Evolutionary conservation across 2,797 vertebrate species (phyloP).

Genomic region (Propithecus perrieri): DNA sequence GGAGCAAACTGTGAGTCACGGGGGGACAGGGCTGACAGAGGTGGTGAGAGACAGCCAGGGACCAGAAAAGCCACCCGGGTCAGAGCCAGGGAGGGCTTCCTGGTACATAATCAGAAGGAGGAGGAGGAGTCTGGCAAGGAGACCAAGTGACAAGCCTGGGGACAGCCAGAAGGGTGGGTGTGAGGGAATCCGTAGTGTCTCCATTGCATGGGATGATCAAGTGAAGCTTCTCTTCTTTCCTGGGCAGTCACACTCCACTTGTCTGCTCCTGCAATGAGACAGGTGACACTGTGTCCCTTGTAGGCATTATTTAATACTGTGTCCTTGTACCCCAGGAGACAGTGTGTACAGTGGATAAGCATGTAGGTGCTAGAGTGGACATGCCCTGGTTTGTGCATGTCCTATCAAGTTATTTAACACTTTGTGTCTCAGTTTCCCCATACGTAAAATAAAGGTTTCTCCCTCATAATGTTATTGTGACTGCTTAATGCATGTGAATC

Average conservation of each 20-base stretch:
- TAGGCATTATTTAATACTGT: neutral
- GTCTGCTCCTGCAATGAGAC: neutral
- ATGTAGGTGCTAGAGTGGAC: neutral
- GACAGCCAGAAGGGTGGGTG: neutral
- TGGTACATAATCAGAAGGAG: neutral
- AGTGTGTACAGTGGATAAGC: too few species aligned
- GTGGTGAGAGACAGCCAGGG: neutral
- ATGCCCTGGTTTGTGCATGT: neutral
- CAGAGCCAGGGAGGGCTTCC: neutral
- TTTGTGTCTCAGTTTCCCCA: neutral
- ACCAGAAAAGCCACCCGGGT: neutral
- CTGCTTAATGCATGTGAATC: neutral
- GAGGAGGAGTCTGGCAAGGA: neutral
- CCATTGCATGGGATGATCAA: neutral
- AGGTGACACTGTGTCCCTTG: neutral
- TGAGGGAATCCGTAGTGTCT: neutral
- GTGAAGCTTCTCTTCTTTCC: neutral
- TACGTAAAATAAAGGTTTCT: neutral
- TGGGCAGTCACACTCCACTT: neutral
- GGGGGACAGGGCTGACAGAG: neutral
- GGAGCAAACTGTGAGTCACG: neutral
- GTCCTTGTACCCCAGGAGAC: neutral
- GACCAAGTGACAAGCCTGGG: neutral
- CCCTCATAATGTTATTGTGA: neutral
- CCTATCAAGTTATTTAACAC: neutral